These are phyloP conservation scores for Enteromius fasciolatus DNA, from an alignment of 2,797 vertebrate species.

Conservation along the genomic window DNA sequence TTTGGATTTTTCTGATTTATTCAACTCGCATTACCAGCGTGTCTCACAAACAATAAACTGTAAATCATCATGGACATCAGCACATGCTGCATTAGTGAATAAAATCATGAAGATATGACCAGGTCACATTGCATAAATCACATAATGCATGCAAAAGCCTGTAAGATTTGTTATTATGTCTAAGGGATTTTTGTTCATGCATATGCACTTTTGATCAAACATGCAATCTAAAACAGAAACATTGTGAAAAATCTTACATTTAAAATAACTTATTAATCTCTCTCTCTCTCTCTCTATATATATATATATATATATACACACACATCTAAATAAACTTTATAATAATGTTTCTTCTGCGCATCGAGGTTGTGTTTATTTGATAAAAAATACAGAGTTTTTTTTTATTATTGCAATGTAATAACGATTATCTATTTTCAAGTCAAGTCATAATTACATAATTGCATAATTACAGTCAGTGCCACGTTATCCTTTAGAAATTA, in stretches of 20 bases:
- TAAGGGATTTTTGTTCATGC: neutral
- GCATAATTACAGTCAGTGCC: too few species aligned
- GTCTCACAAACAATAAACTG: neutral
- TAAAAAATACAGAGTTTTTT: too few species aligned
- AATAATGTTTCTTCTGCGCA: too few species aligned
- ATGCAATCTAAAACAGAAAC: neutral
- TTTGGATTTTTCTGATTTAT: conserved; percentile 57
- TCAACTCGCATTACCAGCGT: neutral
- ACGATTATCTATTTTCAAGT: too few species aligned
- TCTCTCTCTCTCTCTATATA: too few species aligned
- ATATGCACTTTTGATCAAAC: neutral
- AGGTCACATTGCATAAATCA: neutral
- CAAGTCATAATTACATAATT: too few species aligned
- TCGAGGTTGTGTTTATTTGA: too few species aligned
- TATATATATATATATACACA: too few species aligned
- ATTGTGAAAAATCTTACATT: neutral
- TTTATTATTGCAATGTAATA: too few species aligned
- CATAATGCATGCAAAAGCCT: neutral
- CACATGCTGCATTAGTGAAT: neutral
- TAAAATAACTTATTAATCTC: neutral
- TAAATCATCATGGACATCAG: neutral
- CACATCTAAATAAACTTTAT: too few species aligned
- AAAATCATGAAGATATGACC: neutral
- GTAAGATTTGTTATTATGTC: neutral
- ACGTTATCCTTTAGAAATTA: too few species aligned